Conservation (phyloP, 35 echinoderm and acorn worm species). For the Apostichopus japonicus region DNA sequence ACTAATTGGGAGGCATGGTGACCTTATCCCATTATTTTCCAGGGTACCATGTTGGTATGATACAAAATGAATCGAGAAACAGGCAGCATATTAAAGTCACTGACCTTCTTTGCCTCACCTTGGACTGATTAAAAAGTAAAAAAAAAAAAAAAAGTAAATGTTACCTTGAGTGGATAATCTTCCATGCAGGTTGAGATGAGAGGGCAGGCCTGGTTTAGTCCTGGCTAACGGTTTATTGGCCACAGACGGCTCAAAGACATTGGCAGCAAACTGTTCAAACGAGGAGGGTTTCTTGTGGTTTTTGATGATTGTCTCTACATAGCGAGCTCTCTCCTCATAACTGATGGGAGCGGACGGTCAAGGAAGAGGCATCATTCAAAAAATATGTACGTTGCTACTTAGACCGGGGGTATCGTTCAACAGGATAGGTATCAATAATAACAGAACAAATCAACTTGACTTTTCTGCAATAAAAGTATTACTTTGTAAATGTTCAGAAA, state of each 20-base stretch:
- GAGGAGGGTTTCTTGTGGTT: conserved; percentile 90
- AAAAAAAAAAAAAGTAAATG: not conserved
- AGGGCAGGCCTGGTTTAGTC: conserved; percentile 43
- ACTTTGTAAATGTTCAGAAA: too few species aligned
- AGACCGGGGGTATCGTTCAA: too few species aligned
- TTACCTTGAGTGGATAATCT: not conserved
- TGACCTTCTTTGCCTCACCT: not conserved
- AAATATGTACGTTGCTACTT: too few species aligned
- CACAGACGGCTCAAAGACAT: conserved; percentile 93
- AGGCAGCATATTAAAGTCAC: too few species aligned
- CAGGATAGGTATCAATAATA: too few species aligned
- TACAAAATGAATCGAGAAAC: too few species aligned
- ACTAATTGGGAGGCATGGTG: too few species aligned
- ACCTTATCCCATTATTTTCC: too few species aligned
- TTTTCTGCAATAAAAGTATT: too few species aligned
- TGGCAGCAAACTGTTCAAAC: conserved; percentile 95
- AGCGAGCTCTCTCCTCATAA: conserved; percentile 96
- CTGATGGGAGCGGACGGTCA: conserved; percentile 45
- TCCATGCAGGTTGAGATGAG: conserved; percentile 38
- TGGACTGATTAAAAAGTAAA: not conserved
- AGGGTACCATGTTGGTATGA: not conserved
- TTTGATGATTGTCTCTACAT: conserved; percentile 87
- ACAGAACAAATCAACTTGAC: too few species aligned
- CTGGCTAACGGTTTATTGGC: conserved; percentile 55
- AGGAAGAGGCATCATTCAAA: conserved; percentile 18